Evolutionary conservation across 1,140 invertebrate species (phyloP).

Genomic region (Oppia nitens): DNA sequence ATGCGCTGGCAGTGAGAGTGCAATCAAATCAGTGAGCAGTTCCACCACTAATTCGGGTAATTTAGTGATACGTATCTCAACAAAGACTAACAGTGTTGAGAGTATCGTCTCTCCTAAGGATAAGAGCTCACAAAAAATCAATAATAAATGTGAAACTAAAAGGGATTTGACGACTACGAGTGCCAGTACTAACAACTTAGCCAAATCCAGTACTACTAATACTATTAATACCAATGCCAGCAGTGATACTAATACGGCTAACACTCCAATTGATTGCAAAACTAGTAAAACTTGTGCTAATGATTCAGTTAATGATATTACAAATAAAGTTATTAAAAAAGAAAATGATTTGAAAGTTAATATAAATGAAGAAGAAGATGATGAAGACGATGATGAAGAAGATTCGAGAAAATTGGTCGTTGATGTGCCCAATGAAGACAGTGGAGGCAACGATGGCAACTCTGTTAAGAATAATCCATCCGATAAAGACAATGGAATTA

Average conservation of each 20-base stretch:
- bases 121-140: background rate
- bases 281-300: background rate
- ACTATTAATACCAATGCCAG: background rate
- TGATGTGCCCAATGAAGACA: background rate
- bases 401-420: background rate
- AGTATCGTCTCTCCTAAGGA: background rate
- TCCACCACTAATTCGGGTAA: slow-evolving; percentile 1
- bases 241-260: background rate
- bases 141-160: background rate
- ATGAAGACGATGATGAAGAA: background rate
- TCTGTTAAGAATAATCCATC: background rate
- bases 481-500: background rate
- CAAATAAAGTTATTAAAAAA: background rate
- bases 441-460: background rate
- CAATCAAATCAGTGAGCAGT: background rate
- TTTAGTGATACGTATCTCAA: slow-evolving; percentile 9
- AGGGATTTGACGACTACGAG: background rate
- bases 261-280: background rate
- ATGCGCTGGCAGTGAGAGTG: background rate
- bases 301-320: background rate
- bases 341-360: background rate
- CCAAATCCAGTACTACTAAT: background rate
- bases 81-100: slow-evolving; percentile 1
- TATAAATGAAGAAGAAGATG: background rate
- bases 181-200: background rate